Evolutionary conservation across 2,797 vertebrate genomes (phyloP).

Genomic region (Megaceryle alcyon): DNA sequence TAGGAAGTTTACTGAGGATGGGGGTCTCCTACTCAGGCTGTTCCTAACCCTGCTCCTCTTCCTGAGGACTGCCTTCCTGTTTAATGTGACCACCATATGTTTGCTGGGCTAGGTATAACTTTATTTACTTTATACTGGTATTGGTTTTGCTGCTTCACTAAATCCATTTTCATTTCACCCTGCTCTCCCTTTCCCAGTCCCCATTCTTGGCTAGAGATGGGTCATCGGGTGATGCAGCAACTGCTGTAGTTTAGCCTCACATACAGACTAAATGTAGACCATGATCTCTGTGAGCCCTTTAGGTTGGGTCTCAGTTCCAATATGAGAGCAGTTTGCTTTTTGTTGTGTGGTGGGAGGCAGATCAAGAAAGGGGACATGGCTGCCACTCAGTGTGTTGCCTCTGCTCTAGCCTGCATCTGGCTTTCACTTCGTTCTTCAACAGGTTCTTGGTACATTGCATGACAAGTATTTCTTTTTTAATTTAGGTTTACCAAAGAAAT

Average conservation of each 20-base stretch:
- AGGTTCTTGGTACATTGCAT: neutral
- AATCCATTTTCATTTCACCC: neutral
- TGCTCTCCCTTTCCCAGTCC: neutral
- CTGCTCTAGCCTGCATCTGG: neutral
- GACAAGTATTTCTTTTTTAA: neutral
- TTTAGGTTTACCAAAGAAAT: neutral
- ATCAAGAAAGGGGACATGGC: neutral
- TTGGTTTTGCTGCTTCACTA: neutral
- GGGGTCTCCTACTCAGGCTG: neutral
- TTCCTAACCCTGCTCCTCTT: no score
- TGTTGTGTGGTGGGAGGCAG: neutral
- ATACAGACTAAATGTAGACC: no score
- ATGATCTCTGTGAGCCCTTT: neutral
- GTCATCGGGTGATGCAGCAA: no score
- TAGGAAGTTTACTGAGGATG: neutral
- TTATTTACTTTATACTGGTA: neutral
- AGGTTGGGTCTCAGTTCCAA: fast-evolving
- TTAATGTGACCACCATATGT: neutral
- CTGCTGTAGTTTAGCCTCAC: neutral
- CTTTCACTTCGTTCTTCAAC: neutral
- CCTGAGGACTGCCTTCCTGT: neutral
- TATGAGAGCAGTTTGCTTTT: neutral
- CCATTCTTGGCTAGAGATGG: neutral
- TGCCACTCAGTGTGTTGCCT: neutral
- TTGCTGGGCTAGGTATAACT: neutral